Base-by-base conservation (phyloP, 2,888 invertebrate species). In the Nomada fabriciana region DNA sequence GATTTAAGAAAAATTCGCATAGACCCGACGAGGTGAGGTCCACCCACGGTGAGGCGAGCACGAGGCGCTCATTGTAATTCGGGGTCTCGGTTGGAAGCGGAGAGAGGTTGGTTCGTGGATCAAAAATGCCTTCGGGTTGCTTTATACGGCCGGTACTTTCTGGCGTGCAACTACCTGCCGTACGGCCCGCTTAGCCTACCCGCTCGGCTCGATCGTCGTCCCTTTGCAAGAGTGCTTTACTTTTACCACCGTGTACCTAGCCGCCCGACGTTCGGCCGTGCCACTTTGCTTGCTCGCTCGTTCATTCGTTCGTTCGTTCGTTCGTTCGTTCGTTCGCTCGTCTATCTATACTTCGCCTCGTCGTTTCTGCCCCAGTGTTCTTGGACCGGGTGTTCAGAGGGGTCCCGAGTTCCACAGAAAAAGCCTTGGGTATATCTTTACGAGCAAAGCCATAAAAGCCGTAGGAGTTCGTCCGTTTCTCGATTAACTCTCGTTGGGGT, bases 371-470 rank as follows among this genome's bases (percentile, higher is more conserved):
- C 86, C 76, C 78, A 73, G 83, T 70, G 80, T 84, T 84, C 78
- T 76, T 77, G 82, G 84, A 84, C 77, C 84, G 82, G 77, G 84
- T 80, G 85, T 80, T 78, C 72, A 53, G 64, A 76, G 82, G 87
- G 86, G 85, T 74, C 82, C 88, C 71, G 75, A 77, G 82, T 88
- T 88, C 80, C 81, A 86, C 71, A 76, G 85, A 88, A 88, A 88
- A 86, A 86, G 86, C 86, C 84, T 86, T 77, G 81, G 88, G 87
- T 88, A 88, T 86, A 86, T 86, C 86, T 88, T 88, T 88, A 88
- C 83, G 88, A 88, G 88, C 83, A 59, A 69, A 78, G 88, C 83
- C 85, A 88, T 88, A 88, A 88, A 87, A 89, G 88, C 88, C 87
- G 89, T 88, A 89, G 89, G 89, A 89, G 89, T 90, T 90, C 86